Evolutionary conservation across 2,888 invertebrate genomes (phyloP).

Genomic region (Leucania comma): DNA sequence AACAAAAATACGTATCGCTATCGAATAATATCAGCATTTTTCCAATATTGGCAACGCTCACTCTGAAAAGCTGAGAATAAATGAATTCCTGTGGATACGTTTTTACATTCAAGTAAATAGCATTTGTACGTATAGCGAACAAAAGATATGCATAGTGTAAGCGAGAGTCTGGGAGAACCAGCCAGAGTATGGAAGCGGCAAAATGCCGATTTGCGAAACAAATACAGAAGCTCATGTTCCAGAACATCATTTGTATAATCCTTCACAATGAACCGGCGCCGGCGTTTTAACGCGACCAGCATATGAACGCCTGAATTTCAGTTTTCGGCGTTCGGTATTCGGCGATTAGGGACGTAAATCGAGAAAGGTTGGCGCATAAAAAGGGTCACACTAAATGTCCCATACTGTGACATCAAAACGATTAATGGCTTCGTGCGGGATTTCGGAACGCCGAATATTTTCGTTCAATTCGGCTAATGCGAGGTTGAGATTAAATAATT

Average conservation of each 20-base stretch:
- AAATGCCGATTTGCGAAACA: constrained; percentile 50
- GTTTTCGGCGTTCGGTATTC: constrained; percentile 78
- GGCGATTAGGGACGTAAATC: constrained; percentile 85
- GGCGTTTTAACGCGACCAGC: constrained; percentile 75
- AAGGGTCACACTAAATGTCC: constrained; percentile 90
- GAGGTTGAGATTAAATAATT: constrained; percentile 79
- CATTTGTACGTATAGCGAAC: constrained; percentile 29
- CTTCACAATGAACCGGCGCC: constrained; percentile 67
- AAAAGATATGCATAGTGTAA: constrained; percentile 44
- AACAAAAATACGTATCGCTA: constrained; percentile 25
- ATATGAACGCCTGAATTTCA: constrained; percentile 77
- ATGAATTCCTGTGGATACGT: constrained; percentile 48
- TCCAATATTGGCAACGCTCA: constrained; percentile 46
- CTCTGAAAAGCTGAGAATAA: constrained; percentile 49
- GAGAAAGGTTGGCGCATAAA: constrained; percentile 82
- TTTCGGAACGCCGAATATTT: constrained; percentile 84
- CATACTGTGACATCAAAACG: constrained; percentile 90
- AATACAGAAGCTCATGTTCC: constrained; percentile 63
- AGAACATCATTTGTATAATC: constrained; percentile 70
- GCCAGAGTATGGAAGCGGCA: constrained; percentile 18
- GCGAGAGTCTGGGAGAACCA: constrained; percentile 30
- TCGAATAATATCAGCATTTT: constrained; percentile 53
- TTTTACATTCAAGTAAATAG: constrained; percentile 50
- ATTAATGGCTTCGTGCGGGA: constrained; percentile 86
- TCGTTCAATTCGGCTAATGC: constrained; percentile 85